These are phyloP conservation scores for Chrysolophus pictus DNA, from an alignment of 2,797 vertebrate genomes.

Conservation along the genomic window DNA sequence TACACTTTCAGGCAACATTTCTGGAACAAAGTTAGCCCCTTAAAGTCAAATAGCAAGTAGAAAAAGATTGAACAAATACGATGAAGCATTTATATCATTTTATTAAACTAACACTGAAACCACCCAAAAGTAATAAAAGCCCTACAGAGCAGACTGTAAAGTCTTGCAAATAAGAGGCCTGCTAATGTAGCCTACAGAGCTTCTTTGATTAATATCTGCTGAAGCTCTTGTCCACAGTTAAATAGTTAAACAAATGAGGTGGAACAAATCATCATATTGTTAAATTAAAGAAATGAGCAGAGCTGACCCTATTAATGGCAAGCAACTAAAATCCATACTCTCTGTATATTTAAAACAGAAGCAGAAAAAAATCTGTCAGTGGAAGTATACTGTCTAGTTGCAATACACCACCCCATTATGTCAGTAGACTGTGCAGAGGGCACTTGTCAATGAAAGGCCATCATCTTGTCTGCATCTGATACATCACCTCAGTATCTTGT, in stretches of 20 bases:
- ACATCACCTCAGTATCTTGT: not conserved
- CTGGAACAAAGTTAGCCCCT: not conserved
- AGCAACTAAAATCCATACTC: constrained; percentile 4
- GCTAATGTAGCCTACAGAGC: not conserved
- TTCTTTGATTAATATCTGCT: not conserved
- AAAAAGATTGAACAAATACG: not conserved
- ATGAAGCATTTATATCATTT: not conserved
- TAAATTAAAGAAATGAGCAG: not conserved
- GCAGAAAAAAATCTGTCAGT: not conserved
- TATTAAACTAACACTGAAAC: not conserved
- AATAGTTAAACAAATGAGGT: not conserved
- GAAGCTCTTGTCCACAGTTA: not conserved
- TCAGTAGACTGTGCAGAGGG: not conserved
- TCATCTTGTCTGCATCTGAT: not conserved
- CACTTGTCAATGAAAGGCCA: not conserved
- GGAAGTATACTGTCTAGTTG: not conserved
- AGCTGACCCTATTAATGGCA: not conserved
- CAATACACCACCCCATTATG: not conserved
- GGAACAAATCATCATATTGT: not conserved
- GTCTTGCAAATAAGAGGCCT: not conserved
- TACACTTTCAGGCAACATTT: not conserved
- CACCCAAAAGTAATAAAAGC: not conserved
- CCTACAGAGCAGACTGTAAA: not conserved
- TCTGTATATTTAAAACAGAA: not conserved
- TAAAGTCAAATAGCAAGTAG: not conserved